Conservation (phyloP, 2,797 vertebrate species). For the Poliocrania exsul region DNA sequence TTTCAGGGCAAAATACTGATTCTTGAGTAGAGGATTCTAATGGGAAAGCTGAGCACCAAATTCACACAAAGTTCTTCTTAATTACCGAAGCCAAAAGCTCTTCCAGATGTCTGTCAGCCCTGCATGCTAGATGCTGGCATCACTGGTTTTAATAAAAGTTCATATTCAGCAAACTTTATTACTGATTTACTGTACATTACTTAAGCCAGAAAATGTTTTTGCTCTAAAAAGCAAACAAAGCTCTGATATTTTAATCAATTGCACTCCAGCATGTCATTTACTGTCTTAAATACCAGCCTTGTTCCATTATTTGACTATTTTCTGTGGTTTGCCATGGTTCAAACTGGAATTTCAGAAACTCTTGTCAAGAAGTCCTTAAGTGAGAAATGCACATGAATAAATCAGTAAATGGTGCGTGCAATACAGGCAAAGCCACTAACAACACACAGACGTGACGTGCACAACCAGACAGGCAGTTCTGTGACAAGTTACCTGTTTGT, state of each 20-base stretch:
- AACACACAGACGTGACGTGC: not conserved
- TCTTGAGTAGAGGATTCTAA: constrained; percentile 28
- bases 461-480: not conserved
- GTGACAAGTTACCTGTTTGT: constrained; percentile 9
- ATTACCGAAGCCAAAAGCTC: constrained; percentile 53
- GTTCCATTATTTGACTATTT: not conserved
- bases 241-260: constrained; percentile 26
- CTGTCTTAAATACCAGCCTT: not conserved
- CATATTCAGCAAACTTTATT: constrained; percentile 46
- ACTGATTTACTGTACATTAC: constrained; percentile 36
- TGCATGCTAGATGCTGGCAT: constrained; percentile 40
- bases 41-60: constrained; percentile 62
- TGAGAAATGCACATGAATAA: not conserved
- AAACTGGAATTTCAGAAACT: not conserved
- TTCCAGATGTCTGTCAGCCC: constrained; percentile 55
- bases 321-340: not conserved
- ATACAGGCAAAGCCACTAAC: not conserved
- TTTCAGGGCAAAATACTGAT: not conserved
- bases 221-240: constrained; percentile 31
- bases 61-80: constrained; percentile 53
- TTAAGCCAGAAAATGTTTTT: constrained; percentile 44
- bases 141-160: constrained; percentile 62
- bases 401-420: not conserved
- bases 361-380: not conserved
- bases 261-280: not conserved